Evolutionary conservation across 92 coral and sea anemone genomes (phyloP), one percentile per base, ranked within the genome.

Genomic region (Zoanthus gigantus): DNA sequence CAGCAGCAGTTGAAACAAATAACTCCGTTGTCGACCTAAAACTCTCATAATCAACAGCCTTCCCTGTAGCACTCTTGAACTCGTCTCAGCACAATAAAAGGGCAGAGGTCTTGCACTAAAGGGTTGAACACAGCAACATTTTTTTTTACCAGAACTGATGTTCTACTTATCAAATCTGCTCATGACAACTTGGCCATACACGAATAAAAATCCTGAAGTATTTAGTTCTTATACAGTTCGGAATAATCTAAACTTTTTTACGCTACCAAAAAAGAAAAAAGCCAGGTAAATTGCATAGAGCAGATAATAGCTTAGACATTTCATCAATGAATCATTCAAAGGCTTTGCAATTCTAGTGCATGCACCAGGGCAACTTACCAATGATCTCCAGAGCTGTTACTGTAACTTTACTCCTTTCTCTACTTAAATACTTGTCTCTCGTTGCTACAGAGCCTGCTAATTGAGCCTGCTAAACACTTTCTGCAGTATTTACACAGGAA

Each of bases 21-120:
- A 81, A 53, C 85, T 81, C 63, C n/a, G 85, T 81, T 65, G 85
- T 81, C 85, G 85, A 81, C 85, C 85, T 67, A 57, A 28, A 56
- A 44, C 85, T 45, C 85, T 81, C 85, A 67, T 81, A 9, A 61
- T 81, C 65, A 53, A 81, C 30, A 50, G 58, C 30, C 65, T 14
- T 15, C 23, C 66, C 74, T 81, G 75, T 81, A 50, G 30, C 50
- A 28, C 85, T 81, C 85, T 81, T 81, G 85, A 81, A 67, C 85
- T 44, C 67, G 45, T 14, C 32, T 10, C 58, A 81, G 7, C 57
- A n/a, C 42, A 45, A 34, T 57, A 8, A 61, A 30, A 78, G 30
- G 7, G 32, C 18, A 18, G 11, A 12, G 53, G 12, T 57, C 32
- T 57, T 31, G 11, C 13, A 5, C n/a, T 29, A 34, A 61, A 9